Base-by-base conservation (phyloP, 2,113 vertebrate genomes). In the Crotophaga sulcirostris region DNA sequence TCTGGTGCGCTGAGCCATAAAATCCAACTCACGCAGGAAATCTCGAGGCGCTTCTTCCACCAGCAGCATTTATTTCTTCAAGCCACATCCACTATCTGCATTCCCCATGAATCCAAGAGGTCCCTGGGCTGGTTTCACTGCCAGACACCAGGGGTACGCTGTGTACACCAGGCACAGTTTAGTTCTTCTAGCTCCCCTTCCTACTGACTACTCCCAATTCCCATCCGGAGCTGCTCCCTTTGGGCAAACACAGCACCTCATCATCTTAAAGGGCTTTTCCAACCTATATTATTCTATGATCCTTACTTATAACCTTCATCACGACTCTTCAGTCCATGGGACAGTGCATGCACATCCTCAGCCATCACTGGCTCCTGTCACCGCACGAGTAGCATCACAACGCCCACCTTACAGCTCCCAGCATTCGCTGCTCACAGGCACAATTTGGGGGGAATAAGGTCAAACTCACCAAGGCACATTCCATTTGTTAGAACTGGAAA, bases 1-100 rank as follows among this genome's bases (percentile, higher is more conserved):
- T 7, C 67, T 11, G 23, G 8, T 20, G 34, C 19, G 3, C 36
- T 2, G 24, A 70, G 31, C 60, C 14, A 0, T 2, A 7, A 7
- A 26, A 33, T 9, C 18, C 55, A 36, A 1, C 2, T 1, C 26
- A 16, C 1, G 11, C 13, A 3, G 24, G 3, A 47, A 29, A 16
- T 3, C 3, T 6, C 44, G 40, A 7, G 40, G 36, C n/a, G 12
- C 28, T 25, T 54, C 42, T 54, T 12, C 45, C 62, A 26, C n/a
- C 11, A 11, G 1, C 7, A 14, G 10, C 19, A 11, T 18, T 16
- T 34, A 5, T 13, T 54, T 14, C 77, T 54, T 49, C 56, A 12
- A 84, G 89, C 5, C 9, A 0, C 3, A 3, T 2, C 38, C n/a
- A 7, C 34, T 8, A n/a, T 7, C 47, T 28, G 16, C 34, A 23